phyloP scores from a whole-genome alignment of 2,888 invertebrate genomes.

The Eupithecia pulchellata region DNA sequence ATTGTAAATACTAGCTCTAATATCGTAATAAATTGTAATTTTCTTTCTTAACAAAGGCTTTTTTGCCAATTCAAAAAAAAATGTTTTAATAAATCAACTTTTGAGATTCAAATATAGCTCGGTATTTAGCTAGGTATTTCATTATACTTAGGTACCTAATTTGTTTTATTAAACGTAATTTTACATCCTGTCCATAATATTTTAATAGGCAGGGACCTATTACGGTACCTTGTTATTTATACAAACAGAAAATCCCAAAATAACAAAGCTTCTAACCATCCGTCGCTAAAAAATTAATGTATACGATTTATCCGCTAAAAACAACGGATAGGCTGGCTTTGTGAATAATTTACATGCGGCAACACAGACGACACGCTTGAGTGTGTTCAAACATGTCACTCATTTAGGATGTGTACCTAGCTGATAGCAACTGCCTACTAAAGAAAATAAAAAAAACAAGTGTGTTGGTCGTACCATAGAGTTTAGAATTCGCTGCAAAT shows the following conservation, averaged over 20 bases:
- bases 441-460: neutral
- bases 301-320: neutral
- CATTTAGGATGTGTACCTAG: neutral
- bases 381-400: neutral
- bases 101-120: neutral
- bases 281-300: conserved; percentile 12
- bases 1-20: too few relatives aligned
- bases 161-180: too few relatives aligned
- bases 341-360: conserved; percentile 10
- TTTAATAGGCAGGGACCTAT: neutral
- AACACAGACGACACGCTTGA: conserved; percentile 4
- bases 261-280: conserved; percentile 1
- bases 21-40: too few relatives aligned
- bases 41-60: too few relatives aligned
- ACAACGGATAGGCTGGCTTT: conserved; percentile 15
- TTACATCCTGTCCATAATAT: too few relatives aligned
- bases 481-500: too few relatives aligned
- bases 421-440: neutral
- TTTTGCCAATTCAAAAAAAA: too few relatives aligned
- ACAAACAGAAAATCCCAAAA: neutral
- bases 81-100: neutral
- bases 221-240: neutral
- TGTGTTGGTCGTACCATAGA: too few relatives aligned
- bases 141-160: too few relatives aligned
- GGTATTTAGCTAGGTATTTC: too few relatives aligned